These are phyloP conservation scores for Metopolophium dirhodum DNA, from an alignment of 1,140 invertebrate species.

Conservation along the genomic window DNA sequence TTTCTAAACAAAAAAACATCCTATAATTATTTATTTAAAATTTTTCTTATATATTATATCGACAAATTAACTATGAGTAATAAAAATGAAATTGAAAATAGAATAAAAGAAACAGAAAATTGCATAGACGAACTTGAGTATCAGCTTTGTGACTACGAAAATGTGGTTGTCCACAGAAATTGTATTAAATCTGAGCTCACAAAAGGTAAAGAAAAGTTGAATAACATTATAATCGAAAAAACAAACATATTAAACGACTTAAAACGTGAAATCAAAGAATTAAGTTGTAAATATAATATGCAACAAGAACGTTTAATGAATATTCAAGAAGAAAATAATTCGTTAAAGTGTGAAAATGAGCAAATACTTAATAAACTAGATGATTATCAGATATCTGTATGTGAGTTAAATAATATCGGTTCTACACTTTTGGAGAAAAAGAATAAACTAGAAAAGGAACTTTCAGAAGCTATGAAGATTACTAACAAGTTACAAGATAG, in stretches of 20 bases:
- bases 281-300: not conserved
- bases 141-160: not conserved
- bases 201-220: not conserved
- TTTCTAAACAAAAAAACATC: too few relatives aligned
- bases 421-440: not conserved
- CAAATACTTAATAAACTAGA: not conserved
- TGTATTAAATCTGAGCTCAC: not conserved
- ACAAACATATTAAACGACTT: not conserved
- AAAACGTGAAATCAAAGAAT: not conserved
- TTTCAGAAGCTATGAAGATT: not conserved
- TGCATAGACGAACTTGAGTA: not conserved
- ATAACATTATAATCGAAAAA: not conserved
- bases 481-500: not conserved
- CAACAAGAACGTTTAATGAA: not conserved
- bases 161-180: not conserved
- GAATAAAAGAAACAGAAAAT: not conserved
- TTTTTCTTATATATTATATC: too few relatives aligned
- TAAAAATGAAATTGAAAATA: not conserved
- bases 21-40: not conserved
- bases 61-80: too few relatives aligned
- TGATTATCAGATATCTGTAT: not conserved
- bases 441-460: not conserved
- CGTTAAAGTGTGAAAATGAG: not conserved
- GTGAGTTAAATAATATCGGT: not conserved
- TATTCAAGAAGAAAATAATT: not conserved